Conservation (phyloP, 2,113 vertebrate species). For the Ciconia maguari region DNA sequence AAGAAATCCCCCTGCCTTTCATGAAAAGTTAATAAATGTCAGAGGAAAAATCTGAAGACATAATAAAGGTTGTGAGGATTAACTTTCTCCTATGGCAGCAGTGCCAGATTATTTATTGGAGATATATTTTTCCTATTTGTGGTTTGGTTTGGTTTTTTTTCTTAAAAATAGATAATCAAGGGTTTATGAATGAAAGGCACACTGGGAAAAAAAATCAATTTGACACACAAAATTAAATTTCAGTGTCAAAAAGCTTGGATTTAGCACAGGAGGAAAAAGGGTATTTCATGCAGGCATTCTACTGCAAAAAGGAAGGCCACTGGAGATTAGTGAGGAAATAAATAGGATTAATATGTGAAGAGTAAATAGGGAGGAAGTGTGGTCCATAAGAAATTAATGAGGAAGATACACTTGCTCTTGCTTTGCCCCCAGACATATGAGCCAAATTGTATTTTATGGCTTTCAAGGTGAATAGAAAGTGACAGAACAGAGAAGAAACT, state of each 20-base stretch:
- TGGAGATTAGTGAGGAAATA: not conserved
- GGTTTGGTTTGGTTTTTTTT: not conserved
- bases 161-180: not conserved
- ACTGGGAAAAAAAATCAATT: not conserved
- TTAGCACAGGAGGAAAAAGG: not conserved
- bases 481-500: not conserved
- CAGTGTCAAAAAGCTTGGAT: not conserved
- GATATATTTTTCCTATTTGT: not conserved
- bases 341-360: not conserved
- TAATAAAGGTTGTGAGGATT: not conserved
- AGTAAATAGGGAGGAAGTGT: not conserved
- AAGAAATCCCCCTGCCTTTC: not conserved
- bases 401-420: not conserved
- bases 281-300: not conserved
- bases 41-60: not conserved
- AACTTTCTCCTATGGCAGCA: not conserved
- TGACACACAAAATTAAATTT: not conserved
- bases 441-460: not conserved
- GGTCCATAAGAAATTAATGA: not conserved
- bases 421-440: not conserved
- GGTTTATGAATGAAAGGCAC: not conserved
- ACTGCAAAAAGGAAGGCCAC: not conserved
- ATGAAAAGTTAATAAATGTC: slow-evolving; percentile 14
- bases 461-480: not conserved
- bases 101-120: not conserved